Evolutionary conservation across 2,888 invertebrate genomes (phyloP).

Genomic region (Drosophila pullipes): DNA sequence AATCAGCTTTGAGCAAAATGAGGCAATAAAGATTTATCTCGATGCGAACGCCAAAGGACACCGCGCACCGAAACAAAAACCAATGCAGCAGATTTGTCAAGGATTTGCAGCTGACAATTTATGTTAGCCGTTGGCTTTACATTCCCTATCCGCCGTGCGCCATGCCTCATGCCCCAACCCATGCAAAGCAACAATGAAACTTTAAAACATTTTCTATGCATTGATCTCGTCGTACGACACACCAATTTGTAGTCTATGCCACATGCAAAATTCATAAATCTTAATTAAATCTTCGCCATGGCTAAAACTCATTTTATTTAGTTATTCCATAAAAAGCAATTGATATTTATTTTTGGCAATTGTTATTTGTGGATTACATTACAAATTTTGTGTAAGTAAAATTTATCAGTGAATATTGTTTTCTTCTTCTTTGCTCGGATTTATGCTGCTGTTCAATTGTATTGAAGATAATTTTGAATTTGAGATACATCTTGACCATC

Average conservation of each 20-base stretch:
- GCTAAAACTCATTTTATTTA: constrained; percentile 15
- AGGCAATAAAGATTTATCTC: constrained; percentile 80
- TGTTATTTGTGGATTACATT: constrained; percentile 14
- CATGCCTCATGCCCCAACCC: constrained; percentile 3
- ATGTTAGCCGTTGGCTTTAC: constrained; percentile 63
- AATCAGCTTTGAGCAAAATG: constrained; percentile 77
- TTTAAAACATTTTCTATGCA: constrained; percentile 14
- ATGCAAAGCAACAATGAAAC: constrained; percentile 31
- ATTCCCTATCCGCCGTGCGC: neutral
- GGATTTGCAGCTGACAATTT: constrained; percentile 75
- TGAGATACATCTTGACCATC: constrained; percentile 40
- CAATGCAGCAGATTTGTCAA: constrained; percentile 79
- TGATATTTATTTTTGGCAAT: constrained; percentile 33
- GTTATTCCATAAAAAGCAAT: constrained; percentile 14
- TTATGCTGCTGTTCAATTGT: constrained; percentile 25
- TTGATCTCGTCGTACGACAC: constrained; percentile 32
- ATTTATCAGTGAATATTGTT: constrained; percentile 48
- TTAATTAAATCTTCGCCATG: constrained; percentile 60
- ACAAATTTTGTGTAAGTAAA: constrained; percentile 26
- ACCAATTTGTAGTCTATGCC: constrained; percentile 56
- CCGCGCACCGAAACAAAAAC: constrained; percentile 42
- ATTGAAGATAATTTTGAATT: constrained; percentile 29
- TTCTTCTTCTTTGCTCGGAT: neutral
- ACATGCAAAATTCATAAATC: constrained; percentile 68
- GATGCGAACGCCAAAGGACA: constrained; percentile 45